Evolutionary conservation across 2,113 vertebrate genomes (phyloP), one percentile per base, ranked within the genome.

Genomic region (Xenus cinereus): DNA sequence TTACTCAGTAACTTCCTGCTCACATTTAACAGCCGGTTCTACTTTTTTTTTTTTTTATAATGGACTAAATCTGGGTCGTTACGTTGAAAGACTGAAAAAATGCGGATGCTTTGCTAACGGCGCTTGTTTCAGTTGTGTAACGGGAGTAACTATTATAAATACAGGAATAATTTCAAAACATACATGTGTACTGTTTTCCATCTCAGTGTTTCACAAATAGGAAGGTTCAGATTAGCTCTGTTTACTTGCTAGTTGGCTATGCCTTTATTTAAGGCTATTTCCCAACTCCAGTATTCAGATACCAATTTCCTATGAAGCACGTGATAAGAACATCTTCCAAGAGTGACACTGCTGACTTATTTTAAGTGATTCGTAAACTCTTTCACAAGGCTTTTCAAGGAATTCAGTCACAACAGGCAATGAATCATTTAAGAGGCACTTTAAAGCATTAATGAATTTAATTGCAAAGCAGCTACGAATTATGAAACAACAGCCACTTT

Each of bases 361-460:
- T 89, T 90, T 63, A 89, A 95, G 71, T 32, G 51, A 95, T 90
- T 35, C 56, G 77, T 79, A 89, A 97, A 87, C 45, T 86, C 81
- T 95, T 97, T 86, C 93, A 91, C 68, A 90, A 96, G 63, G 77
- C 35, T 87, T 90, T 80, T 83, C 76, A 87, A 93, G 84, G 53
- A 97, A 92, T 66, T 76, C 41, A 39, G 56, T 94, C 85, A 85
- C 53, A 94, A 86, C 71, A 90, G 89, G 88, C 63, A 95, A 67
- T 90, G 92, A 96, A 81, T 93, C 75, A 85, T 37, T 92, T 57
- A 75, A 93, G 33, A 96, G 60, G 17, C 54, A 75, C 32, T 90
- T 92, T 37, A 78, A 59, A 69, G 35, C n/a, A 59, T 56, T 88
- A 83, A 53, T n/a, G 32, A 77, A 84, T 83, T 83, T 37, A 81